Conservation (phyloP, 1,140 invertebrate genomes). For the Aphis craccivora region DNA sequence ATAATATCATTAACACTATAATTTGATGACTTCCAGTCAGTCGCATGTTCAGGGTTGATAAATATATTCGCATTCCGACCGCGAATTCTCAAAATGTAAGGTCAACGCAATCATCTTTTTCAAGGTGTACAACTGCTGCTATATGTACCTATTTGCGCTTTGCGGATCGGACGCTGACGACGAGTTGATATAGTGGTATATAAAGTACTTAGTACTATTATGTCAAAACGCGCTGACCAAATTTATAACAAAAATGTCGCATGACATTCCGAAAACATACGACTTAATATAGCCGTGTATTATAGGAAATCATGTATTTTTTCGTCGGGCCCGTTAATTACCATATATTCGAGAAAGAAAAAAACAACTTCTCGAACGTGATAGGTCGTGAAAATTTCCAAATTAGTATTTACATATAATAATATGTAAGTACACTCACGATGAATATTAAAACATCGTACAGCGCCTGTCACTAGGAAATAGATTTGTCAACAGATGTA, state of each 20-base stretch:
- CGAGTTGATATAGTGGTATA: background rate
- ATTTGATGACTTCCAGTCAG: background rate
- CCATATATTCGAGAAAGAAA: background rate
- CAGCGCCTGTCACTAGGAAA: background rate
- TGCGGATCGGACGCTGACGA: background rate
- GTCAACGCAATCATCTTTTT: background rate
- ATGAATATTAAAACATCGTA: conserved; percentile 14
- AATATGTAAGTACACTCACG: conserved; percentile 10
- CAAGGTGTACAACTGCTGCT: conserved; percentile 34
- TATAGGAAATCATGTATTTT: background rate
- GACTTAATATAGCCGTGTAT: background rate
- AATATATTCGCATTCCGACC: conserved; percentile 39
- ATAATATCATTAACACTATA: background rate
- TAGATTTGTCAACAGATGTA: conserved; percentile 12
- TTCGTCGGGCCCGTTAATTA: background rate
- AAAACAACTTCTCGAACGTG: background rate
- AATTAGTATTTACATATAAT: background rate
- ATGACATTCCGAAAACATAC: background rate
- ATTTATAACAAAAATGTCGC: background rate
- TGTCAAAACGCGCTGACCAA: background rate
- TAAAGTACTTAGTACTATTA: background rate
- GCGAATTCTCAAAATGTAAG: conserved; percentile 33
- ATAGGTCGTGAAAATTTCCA: background rate
- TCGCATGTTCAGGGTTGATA: conserved; percentile 43
- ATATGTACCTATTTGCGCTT: background rate